phyloP scores from a whole-genome alignment of 2,113 vertebrate genomes.

The Parus major region DNA sequence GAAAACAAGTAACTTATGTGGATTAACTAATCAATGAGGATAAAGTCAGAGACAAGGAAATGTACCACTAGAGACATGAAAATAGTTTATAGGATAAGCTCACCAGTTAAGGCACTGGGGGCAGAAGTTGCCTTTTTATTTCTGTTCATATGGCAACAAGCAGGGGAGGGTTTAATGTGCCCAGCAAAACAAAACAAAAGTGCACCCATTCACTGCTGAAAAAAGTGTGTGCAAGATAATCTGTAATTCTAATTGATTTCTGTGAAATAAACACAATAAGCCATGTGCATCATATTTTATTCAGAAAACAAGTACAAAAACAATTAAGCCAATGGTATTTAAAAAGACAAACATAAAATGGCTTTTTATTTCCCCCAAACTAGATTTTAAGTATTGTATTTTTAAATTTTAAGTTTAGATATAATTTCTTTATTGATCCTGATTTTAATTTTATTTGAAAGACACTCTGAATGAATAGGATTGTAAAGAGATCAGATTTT shows the following conservation, averaged over 20 bases:
- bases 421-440: background rate
- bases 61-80: background rate
- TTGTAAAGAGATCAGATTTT: background rate
- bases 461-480: background rate
- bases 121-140: slow-evolving; percentile 4
- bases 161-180: background rate
- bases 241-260: background rate
- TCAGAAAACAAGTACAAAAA: slow-evolving; percentile 31
- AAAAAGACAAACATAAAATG: background rate
- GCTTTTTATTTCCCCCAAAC: background rate
- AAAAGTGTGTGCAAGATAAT: background rate
- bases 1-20: background rate
- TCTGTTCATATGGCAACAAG: background rate
- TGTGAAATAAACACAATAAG: background rate
- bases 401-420: background rate
- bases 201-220: background rate
- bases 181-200: background rate
- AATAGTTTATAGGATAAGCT: background rate
- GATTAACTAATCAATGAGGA: slow-evolving; percentile 21
- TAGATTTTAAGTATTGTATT: background rate
- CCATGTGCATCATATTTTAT: background rate
- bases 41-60: background rate
- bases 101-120: background rate
- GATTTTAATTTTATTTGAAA: background rate
- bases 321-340: background rate